Base-by-base conservation (phyloP, 2,888 invertebrate genomes). In the Eupithecia inturbata region DNA sequence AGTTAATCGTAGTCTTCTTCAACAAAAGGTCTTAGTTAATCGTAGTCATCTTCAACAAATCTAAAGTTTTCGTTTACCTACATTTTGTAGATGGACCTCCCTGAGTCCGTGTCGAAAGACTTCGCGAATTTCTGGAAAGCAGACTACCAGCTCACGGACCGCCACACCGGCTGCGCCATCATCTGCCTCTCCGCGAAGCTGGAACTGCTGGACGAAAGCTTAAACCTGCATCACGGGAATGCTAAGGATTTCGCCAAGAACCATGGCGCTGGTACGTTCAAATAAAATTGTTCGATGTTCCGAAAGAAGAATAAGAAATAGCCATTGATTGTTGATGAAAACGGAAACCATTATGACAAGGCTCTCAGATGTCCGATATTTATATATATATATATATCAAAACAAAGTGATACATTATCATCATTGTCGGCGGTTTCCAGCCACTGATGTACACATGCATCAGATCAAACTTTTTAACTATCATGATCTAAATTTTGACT, bases 181-280 rank as follows among this genome's bases (percentile, higher is more conserved):
- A 80, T 85, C 31, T 89, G 89, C 72, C 81, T 89, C 66, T 82
- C 87, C 45, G 80, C 79, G 19, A 88, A 88, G 76, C 75, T 88
- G 33, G 83, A 88, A 2, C 79, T 88, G 1, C 62, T 88, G 0
- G 88, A 88, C 49, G 79, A 80, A 36, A 80, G 80, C 7, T 84
- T 83, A 0, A 84, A 85, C 45, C 80, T 88, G 5, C 88, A 89
- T 31, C 87, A 87, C 49, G 88, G 86, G 0, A 88, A 87, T 22
- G 85, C 87, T 0, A 78, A 82, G 31, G 86, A 87, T 22, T 88
- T 85, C 45, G 87, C 85, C 9, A 78, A 82, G 70, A 82, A 79
- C 36, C 86, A 92, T 79, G 93, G 93, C 26, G 93, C 92, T 79
- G 92, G 93, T 92, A 71, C 82, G 84, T 73, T 36, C 57, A 10